These are phyloP conservation scores for Clarias laeviceps DNA, from an alignment of 2,797 vertebrate genomes.

Conservation along the genomic window DNA sequence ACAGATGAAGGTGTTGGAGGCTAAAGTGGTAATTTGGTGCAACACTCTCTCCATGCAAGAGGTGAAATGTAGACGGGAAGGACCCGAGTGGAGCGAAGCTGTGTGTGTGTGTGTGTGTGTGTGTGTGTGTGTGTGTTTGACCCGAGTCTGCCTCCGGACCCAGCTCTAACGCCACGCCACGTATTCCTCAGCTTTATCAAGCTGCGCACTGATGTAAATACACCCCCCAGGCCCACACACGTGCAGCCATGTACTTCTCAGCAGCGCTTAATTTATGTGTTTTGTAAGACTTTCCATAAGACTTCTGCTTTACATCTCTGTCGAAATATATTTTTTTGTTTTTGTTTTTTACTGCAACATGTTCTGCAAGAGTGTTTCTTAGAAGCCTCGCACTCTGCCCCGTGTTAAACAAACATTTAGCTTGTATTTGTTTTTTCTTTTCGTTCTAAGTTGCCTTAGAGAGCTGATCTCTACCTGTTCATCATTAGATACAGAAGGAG, in stretches of 20 bases:
- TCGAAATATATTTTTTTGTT: not conserved
- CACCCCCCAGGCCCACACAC: not conserved
- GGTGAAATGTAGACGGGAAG: not conserved
- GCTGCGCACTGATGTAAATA: not conserved
- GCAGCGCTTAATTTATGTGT: not conserved
- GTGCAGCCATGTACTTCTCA: not conserved
- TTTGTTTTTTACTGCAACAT: not conserved
- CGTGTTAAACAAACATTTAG: not conserved
- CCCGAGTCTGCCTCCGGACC: not conserved
- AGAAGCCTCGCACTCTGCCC: not conserved
- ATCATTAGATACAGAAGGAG: not conserved
- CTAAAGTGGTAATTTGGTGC: conserved; percentile 8
- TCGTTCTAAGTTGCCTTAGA: not conserved
- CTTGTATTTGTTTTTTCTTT: not conserved
- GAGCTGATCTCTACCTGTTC: not conserved
- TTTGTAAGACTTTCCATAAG: conserved; percentile 5
- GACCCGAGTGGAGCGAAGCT: not conserved
- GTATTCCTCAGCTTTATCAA: not conserved
- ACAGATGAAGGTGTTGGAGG: not conserved
- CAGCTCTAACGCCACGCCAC: not conserved
- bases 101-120: too few relatives aligned
- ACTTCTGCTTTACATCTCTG: conserved; percentile 14
- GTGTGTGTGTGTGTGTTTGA: not conserved
- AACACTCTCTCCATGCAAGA: not conserved
- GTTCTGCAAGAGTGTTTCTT: conserved; percentile 1